Evolutionary conservation across 2,113 vertebrate species (phyloP), one percentile per base, ranked within the genome.

Genomic region (Psilopsiagon aymara): DNA sequence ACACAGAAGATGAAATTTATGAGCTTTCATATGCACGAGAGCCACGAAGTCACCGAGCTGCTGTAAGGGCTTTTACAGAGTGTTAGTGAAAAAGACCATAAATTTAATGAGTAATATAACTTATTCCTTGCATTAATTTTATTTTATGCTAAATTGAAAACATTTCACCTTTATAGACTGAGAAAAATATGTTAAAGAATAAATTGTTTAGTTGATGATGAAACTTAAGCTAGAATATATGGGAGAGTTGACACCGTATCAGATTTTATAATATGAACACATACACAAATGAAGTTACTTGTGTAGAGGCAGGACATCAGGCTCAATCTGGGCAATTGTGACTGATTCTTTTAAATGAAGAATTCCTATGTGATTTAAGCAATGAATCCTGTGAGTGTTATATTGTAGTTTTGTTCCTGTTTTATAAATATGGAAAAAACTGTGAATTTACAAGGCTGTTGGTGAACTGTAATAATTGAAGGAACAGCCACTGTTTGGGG

Each of bases 1-100:
- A 99, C 97, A 99, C 99, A 0, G 99, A 99, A 96, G 99, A 99
- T 91, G 99, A 99, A 97, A 99, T 99, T 96, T 99, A 99, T 52
- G 99, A 99, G 91, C 98, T 99, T 85, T 99, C 99, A 2, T 99
- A 99, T 35, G 98, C 99, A 78, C 98, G 99, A 71, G 99, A 99
- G 71, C 99, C 99, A 75, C 98, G 98, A 96, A 99, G 98, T 97
- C 98, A 99, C 92, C 98, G 97, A 97, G 98, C 98, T 76, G 98
- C 98, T 3, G 99, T 99, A 98, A 98, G 99, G 96, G 52, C 28
- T 47, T 71, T 87, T 90, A 59, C 47, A 63, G 28, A 80, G 67
- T 66, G 46, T 81, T 88, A 51, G 64, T 13, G 68, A 53, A 77
- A 80, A 27, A 8, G 39, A 23, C 21, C 33, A 35, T 59, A 24